Base-by-base conservation (phyloP, 2,888 invertebrate genomes). In the Zaprionus lineosus region DNA sequence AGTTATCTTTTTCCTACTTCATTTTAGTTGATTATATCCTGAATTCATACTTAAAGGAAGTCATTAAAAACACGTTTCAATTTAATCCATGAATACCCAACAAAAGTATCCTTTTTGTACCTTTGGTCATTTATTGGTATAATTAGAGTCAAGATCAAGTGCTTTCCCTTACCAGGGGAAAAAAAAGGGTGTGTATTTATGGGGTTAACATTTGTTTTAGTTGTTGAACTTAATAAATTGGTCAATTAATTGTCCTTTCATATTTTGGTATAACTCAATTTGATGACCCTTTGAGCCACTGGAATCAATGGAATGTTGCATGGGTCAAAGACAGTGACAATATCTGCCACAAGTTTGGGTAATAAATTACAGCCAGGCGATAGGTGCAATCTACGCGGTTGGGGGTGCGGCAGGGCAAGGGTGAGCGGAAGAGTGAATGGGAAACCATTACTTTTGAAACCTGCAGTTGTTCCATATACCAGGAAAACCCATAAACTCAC, bases 391-490 rank as follows among this genome's bases (percentile, higher is more conserved):
- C 46, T 51, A 56, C n/a, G n/a, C n/a, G n/a, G n/a, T n/a, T n/a
- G n/a, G n/a, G n/a, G n/a, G n/a, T n/a, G n/a, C n/a, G n/a, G n/a
- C n/a, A n/a, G n/a, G n/a, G n/a, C n/a, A n/a, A n/a, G n/a, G n/a
- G n/a, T n/a, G n/a, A n/a, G n/a, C n/a, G 9, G 15, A 1, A 11
- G 7, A 1, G 31, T 3, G 36, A 34, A 48, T 48, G 68, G 14
- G 34, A 43, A 46, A 36, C 50, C 59, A 68, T 71, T 68, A 65
- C 28, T 31, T 50, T 33, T 33, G 67, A 66, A 64, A 69, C 64
- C 66, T 66, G 66, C 66, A 55, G 39, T 62, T 52, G 39, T 39
- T 11, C 47, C 68, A 52, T 14, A 51, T 52, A 41, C 7, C 31
- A 19, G 6, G 9, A 29, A 26, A 16, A 16, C 19, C 24, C 47